These are phyloP conservation scores for Hippocampus zosterae DNA, from an alignment of 2,113 vertebrate species.

Conservation along the genomic window DNA sequence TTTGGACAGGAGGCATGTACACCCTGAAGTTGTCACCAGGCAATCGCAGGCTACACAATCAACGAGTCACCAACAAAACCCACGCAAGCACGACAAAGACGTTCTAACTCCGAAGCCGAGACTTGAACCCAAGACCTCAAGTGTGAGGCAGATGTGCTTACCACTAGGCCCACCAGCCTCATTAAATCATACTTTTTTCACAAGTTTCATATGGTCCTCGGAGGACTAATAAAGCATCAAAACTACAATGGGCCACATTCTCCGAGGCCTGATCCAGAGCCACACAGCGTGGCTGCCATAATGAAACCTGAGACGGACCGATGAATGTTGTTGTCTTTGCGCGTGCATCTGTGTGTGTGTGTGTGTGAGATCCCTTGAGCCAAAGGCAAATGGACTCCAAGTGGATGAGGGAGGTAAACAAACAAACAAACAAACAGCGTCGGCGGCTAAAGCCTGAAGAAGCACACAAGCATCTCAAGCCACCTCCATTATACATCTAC, in stretches of 20 bases:
- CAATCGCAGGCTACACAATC: background rate
- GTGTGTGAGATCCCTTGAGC: constrained; percentile 38
- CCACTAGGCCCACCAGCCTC: background rate
- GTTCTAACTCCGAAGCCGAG: background rate
- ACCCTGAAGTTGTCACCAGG: no score
- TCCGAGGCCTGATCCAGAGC: background rate
- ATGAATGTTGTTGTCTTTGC: constrained; percentile 2
- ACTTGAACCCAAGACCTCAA: background rate
- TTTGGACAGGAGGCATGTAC: background rate
- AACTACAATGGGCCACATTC: background rate
- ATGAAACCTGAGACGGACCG: constrained; percentile 4
- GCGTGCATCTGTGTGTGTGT: constrained; percentile 9
- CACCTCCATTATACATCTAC: constrained; percentile 21
- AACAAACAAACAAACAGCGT: constrained; percentile 69
- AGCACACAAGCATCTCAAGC: constrained; percentile 16
- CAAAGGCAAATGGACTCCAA: constrained; percentile 63
- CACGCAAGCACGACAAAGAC: background rate
- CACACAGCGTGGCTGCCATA: background rate
- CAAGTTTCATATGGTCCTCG: background rate
- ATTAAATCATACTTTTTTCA: background rate
- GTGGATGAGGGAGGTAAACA: constrained; percentile 67
- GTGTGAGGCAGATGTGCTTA: constrained; percentile 1
- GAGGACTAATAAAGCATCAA: background rate
- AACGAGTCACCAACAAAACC: background rate
- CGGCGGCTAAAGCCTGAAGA: constrained; percentile 36